phyloP scores from a whole-genome alignment of 2,888 invertebrate genomes.

The Piscicola geometra region DNA sequence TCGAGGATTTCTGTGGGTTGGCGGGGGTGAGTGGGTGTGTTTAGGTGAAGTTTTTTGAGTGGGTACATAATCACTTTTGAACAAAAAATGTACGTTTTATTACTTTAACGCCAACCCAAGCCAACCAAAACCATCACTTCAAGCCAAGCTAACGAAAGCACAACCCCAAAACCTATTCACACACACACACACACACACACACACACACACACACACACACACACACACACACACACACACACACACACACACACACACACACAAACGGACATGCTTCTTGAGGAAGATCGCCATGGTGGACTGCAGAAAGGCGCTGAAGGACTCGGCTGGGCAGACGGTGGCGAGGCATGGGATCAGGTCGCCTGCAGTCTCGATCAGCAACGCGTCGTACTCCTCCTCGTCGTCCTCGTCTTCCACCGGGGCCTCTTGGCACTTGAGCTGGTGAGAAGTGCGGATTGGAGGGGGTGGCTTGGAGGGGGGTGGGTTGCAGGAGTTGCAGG shows the following conservation, averaged over 20 bases:
- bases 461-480: too few species aligned
- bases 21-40: constrained; percentile 32
- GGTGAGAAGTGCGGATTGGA: not conserved
- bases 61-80: too few species aligned
- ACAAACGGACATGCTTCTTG: constrained; percentile 65
- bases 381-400: constrained; percentile 60
- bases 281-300: constrained; percentile 64
- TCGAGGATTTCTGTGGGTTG: constrained; percentile 67
- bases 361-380: constrained; percentile 70
- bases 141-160: not conserved
- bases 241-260: too few species aligned
- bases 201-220: too few species aligned
- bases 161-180: too few species aligned
- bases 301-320: constrained; percentile 67
- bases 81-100: not conserved
- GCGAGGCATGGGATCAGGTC: constrained; percentile 70
- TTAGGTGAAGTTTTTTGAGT: too few species aligned
- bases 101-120: constrained; percentile 37
- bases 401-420: constrained; percentile 18
- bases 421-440: constrained; percentile 27
- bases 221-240: too few species aligned
- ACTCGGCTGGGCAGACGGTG: constrained; percentile 64
- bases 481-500: too few species aligned
- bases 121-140: not conserved
- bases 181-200: too few species aligned